Percentiles rank a stretch among this genome's conserved stretches.
Evolutionary conservation across 2,113 vertebrate species (phyloP).

Genomic region (Tragelaphus scriptus): DNA sequence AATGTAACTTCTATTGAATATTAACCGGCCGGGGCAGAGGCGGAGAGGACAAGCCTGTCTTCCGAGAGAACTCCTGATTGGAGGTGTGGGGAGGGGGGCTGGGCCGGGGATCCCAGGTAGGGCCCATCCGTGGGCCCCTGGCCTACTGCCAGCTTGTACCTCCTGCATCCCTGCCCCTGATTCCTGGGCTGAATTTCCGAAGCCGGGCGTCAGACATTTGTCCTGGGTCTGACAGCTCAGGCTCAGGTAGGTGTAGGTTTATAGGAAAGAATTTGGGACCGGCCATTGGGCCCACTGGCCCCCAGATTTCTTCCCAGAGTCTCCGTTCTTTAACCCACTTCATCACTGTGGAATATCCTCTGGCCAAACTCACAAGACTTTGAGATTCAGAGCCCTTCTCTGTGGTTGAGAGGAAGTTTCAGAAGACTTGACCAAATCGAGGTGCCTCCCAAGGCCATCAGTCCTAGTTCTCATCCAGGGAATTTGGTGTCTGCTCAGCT

Average conservation of each 20-base stretch:
- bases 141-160: background rate
- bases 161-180: background rate
- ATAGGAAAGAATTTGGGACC: background rate
- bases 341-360: background rate
- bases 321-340: background rate
- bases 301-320: background rate
- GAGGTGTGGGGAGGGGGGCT: background rate
- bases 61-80: conserved; percentile 19
- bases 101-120: background rate
- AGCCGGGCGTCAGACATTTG: background rate
- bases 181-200: background rate
- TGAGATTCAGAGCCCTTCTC: background rate
- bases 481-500: background rate
- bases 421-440: background rate
- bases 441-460: background rate
- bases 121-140: background rate
- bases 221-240: background rate
- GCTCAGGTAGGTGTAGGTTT: background rate
- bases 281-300: background rate
- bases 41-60: conserved; percentile 70
- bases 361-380: background rate
- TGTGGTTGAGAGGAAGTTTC: background rate
- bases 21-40: conserved; percentile 90
- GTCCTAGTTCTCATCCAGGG: background rate
- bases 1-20: conserved; percentile 93